Conservation (phyloP, 2,888 invertebrate species). For the Acrobeloides nanus region DNA sequence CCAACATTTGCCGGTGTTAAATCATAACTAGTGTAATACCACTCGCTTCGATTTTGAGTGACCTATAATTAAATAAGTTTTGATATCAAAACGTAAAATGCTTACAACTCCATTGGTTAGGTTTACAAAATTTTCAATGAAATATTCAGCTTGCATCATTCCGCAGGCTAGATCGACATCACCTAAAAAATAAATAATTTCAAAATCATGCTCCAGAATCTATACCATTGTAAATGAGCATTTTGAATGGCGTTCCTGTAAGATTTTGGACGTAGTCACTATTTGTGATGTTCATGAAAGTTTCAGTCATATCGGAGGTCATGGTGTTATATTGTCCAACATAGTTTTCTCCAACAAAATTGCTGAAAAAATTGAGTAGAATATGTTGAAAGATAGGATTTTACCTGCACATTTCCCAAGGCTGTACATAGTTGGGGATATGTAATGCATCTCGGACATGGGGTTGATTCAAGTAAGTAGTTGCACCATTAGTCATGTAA, state of each 20-base stretch:
- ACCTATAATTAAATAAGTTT: too few species aligned
- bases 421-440: constrained; percentile 36
- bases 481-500: constrained; percentile 27
- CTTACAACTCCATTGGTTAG: constrained; percentile 2
- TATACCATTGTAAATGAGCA: constrained; percentile 38
- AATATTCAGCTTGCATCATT: constrained; percentile 32
- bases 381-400: too few species aligned
- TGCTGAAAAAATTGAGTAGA: too few species aligned
- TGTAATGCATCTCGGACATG: constrained; percentile 42
- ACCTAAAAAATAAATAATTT: too few species aligned
- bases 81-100: too few species aligned
- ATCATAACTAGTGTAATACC: too few species aligned
- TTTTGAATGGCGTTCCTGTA: constrained; percentile 14
- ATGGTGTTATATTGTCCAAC: constrained; percentile 5
- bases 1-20: too few species aligned
- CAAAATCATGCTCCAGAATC: too few species aligned
- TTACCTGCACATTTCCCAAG: constrained; percentile 28
- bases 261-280: constrained; percentile 11
- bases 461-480: constrained; percentile 28
- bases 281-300: constrained; percentile 11
- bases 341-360: constrained; percentile 3
- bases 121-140: constrained; percentile 21
- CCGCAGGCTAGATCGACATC: constrained; percentile 29
- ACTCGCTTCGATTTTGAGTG: too few species aligned
- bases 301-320: constrained; percentile 3